Base-by-base conservation (phyloP, 2,113 vertebrate genomes). In the Epinephelus fuscoguttatus region DNA sequence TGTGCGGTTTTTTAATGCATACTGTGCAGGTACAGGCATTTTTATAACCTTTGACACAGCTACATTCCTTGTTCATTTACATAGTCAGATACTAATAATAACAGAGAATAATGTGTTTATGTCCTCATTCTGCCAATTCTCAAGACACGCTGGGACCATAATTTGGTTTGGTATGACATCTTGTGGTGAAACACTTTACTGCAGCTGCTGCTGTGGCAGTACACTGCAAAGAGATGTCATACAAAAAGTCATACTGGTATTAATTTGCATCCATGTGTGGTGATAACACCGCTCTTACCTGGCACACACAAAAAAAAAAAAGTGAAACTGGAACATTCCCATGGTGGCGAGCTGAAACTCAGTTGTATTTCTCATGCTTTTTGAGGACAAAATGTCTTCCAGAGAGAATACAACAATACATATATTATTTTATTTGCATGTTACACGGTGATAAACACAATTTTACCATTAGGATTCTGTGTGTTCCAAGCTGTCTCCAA, bases 371-470 rank as follows among this genome's bases (percentile, higher is more conserved):
- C 47, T 50, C 14, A 72, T n/a, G 57, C 7, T 61, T 69, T 73
- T 12, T 8, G 21, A 21, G 47, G 27, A 82, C 78, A 88, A 88
- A 88, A 88, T 73, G 8, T 85, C 82, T 73, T 62, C 45, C 76
- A 91, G 66, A 86, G 61, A 82, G 33, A 77, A 78, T 57, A 68
- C 88, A 94, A 93, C 92, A 94, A 94, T 92, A 93, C 88, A 90
- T 92, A 89, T 86, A 87, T 90, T 86, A 78, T 92, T 95, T 95
- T 94, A 95, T 96, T 95, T 91, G 88, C 89, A 91, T 93, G 90
- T 94, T 93, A 94, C 93, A 95, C 89, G 91, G 86, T 83, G 86
- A 94, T 91, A 42, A 93, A 87, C 92, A 94, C 92, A 92, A 82
- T 88, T 91, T 84, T 78, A 86, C 82, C 93, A 67, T 82, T 72